Evolutionary conservation across 2,797 vertebrate species (phyloP).

Genomic region (Fistularia tabacaria): DNA sequence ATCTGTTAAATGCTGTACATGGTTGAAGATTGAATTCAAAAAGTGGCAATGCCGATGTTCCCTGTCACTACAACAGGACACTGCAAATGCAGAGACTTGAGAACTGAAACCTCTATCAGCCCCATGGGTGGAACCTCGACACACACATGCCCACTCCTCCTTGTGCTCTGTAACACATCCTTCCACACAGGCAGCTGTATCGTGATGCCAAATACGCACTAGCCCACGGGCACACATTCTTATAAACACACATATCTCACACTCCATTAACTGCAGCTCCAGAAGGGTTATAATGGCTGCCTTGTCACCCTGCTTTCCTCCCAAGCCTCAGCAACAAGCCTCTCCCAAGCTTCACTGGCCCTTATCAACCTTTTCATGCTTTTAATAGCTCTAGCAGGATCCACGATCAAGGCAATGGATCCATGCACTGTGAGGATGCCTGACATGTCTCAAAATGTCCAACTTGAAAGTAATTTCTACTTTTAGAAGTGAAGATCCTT

Average conservation of each 20-base stretch:
- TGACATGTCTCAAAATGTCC: too few species aligned
- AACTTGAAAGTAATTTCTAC: too few species aligned
- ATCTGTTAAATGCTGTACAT: too few species aligned
- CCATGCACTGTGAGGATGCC: not conserved
- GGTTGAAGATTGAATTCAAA: too few species aligned
- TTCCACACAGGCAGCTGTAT: conserved; percentile 23
- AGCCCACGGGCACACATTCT: not conserved
- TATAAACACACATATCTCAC: conserved; percentile 16
- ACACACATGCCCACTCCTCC: not conserved
- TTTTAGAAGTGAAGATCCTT: too few species aligned
- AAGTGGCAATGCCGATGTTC: too few species aligned
- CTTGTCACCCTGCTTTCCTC: conserved; percentile 57
- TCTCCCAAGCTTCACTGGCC: conserved; percentile 41
- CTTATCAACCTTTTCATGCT: conserved; percentile 38
- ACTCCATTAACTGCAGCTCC: conserved; percentile 25
- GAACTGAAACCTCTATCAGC: too few species aligned
- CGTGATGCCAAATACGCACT: conserved; percentile 25
- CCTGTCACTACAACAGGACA: too few species aligned
- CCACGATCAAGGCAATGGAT: not conserved
- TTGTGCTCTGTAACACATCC: conserved; percentile 8
- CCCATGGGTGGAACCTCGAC: not conserved
- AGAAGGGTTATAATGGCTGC: conserved; percentile 60
- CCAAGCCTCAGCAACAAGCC: conserved; percentile 35
- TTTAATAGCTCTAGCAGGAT: conserved; percentile 12
- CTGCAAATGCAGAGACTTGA: too few species aligned